Conservation (phyloP, 2,797 vertebrate genomes). For the Borostomias antarcticus region DNA sequence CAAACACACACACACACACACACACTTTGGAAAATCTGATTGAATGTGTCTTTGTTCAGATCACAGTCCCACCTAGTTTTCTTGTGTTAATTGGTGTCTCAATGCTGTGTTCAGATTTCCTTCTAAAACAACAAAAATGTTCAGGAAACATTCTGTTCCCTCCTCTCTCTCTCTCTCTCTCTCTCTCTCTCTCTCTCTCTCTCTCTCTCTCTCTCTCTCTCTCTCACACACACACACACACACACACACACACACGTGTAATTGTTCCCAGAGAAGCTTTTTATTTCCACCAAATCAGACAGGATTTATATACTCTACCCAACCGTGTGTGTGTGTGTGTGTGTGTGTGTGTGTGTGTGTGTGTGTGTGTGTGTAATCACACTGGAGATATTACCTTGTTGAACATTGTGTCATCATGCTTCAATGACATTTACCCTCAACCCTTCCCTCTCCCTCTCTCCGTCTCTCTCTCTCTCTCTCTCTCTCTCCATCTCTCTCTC, state of each 20-base stretch:
- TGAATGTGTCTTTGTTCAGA: background rate
- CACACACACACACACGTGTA: conserved; percentile 20
- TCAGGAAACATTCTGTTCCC: background rate
- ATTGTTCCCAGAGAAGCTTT: conserved; percentile 43
- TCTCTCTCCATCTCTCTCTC: background rate
- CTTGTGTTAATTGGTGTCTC: conserved; percentile 11
- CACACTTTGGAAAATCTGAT: background rate
- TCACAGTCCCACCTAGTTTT: too few relatives aligned
- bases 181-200: background rate
- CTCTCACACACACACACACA: background rate
- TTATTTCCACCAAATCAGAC: conserved; percentile 54
- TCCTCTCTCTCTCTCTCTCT: background rate
- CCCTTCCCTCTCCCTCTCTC: conserved; percentile 1
- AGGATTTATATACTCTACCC: conserved; percentile 21
- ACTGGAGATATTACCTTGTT: conserved; percentile 11
- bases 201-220: background rate
- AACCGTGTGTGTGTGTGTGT: background rate
- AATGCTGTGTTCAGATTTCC: too few relatives aligned
- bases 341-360: conserved; percentile 21
- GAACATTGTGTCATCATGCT: background rate
- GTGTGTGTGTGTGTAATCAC: conserved; percentile 21
- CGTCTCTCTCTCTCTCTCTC: background rate
- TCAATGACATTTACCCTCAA: background rate
- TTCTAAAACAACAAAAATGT: too few relatives aligned
- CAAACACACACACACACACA: conserved; percentile 12